phyloP scores from a whole-genome alignment of 64 coral and sea anemone species.

The Porites australiensis region DNA sequence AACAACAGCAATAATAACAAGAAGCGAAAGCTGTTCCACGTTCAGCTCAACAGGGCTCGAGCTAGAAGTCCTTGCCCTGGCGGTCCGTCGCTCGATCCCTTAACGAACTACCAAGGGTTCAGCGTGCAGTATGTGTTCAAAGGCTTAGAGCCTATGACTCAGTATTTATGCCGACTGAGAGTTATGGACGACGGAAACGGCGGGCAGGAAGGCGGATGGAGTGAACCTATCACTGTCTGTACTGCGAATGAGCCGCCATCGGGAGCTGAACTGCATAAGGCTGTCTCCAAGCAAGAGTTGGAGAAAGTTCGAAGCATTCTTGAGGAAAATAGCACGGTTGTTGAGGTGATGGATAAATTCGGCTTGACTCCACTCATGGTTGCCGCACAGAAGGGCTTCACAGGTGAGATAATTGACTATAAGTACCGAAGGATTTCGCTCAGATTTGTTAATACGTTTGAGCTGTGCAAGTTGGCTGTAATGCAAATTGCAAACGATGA shows the following conservation, averaged over 20 bases:
- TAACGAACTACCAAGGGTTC: slow-evolving; percentile 91
- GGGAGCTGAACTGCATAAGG: slow-evolving; percentile 86
- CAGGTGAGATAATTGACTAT: slow-evolving; percentile 55
- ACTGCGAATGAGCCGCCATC: slow-evolving; percentile 91
- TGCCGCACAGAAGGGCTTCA: slow-evolving; percentile 80
- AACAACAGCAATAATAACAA: slow-evolving; percentile 53
- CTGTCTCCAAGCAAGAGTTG: slow-evolving; percentile 76
- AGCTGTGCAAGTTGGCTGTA: neutral
- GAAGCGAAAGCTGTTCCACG: slow-evolving; percentile 74
- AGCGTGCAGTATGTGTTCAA: slow-evolving; percentile 76
- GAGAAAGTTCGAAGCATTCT: slow-evolving; percentile 83
- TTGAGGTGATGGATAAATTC: slow-evolving; percentile 94
- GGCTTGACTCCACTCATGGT: slow-evolving; percentile 86
- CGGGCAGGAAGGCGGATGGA: slow-evolving; percentile 72
- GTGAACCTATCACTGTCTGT: slow-evolving; percentile 40
- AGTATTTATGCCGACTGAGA: slow-evolving; percentile 72
- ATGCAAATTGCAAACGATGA: neutral
- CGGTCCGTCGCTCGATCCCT: slow-evolving; percentile 71
- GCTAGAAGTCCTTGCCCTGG: slow-evolving; percentile 68
- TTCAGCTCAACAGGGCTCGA: slow-evolving; percentile 81
- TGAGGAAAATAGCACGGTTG: slow-evolving; percentile 81
- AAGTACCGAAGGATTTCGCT: neutral
- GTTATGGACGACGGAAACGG: slow-evolving; percentile 38
- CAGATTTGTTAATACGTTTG: neutral
- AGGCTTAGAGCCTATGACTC: slow-evolving; percentile 74